Evolutionary conservation across 2,113 vertebrate species (phyloP).

Genomic region (Rhabdomys dilectus): DNA sequence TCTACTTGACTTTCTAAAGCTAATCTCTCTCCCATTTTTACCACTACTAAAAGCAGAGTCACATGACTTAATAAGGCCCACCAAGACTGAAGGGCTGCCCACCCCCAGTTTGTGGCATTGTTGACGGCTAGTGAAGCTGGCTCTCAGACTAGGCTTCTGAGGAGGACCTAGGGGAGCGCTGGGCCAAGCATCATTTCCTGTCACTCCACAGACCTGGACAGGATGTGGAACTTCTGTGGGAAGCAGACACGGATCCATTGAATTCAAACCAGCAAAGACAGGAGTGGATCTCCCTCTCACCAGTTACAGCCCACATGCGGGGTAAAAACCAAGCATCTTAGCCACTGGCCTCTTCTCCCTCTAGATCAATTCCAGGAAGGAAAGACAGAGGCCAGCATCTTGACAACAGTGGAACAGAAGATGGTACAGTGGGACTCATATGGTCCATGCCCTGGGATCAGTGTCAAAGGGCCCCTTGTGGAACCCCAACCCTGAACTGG

Average conservation of each 20-base stretch:
- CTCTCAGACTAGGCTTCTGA: rapidly evolving
- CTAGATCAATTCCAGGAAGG: rapidly evolving
- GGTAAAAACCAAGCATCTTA: rapidly evolving
- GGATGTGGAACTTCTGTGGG: rapidly evolving
- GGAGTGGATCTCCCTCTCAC: neutral
- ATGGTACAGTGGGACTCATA: neutral
- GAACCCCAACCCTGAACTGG: neutral
- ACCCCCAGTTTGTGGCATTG: rapidly evolving
- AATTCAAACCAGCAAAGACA: neutral
- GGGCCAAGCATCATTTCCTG: neutral
- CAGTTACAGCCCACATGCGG: neutral
- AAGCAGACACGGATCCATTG: rapidly evolving
- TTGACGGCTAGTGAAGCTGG: rapidly evolving
- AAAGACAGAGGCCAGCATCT: neutral
- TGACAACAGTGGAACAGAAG: too few relatives aligned
- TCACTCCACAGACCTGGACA: neutral
- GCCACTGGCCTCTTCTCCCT: neutral
- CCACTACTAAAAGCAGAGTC: neutral
- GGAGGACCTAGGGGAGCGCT: rapidly evolving
- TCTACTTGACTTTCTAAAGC: neutral
- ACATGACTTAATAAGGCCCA: neutral
- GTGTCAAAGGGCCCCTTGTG: too few relatives aligned
- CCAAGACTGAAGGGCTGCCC: neutral
- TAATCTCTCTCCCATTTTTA: neutral
- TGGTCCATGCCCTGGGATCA: neutral